Percentiles rank a stretch among this genome's conserved stretches.
phyloP scores from a whole-genome alignment of 2,888 invertebrate species.

The Pecten maximus region DNA sequence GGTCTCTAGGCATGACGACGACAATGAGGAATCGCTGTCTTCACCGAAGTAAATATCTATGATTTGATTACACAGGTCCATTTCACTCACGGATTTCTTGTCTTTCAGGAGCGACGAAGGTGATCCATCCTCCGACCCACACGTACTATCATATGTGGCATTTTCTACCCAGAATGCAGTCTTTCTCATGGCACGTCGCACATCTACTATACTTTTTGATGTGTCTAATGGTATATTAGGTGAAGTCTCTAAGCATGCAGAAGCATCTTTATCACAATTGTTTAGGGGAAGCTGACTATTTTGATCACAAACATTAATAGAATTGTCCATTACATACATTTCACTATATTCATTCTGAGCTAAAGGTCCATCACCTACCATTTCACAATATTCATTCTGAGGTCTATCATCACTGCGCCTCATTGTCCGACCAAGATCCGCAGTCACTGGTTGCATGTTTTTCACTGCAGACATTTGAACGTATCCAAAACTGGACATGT shows the following conservation, averaged over 20 bases:
- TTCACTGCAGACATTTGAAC: not conserved
- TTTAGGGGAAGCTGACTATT: not conserved
- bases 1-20: slow-evolving; percentile 52
- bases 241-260: not conserved
- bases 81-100: slow-evolving; percentile 61
- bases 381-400: too few species aligned
- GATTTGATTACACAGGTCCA: slow-evolving; percentile 66
- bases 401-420: not conserved
- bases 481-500: slow-evolving; percentile 9
- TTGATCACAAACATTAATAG: not conserved
- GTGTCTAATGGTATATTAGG: slow-evolving; percentile 45
- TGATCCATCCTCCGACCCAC: slow-evolving; percentile 38
- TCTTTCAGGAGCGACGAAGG: slow-evolving; percentile 55
- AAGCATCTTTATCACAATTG: not conserved
- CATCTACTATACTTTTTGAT: slow-evolving; percentile 48
- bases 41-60: slow-evolving; percentile 68
- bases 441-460: not conserved
- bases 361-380: not conserved
- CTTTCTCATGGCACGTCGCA: slow-evolving; percentile 51
- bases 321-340: not conserved
- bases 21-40: slow-evolving; percentile 56
- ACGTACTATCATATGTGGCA: slow-evolving; percentile 46
- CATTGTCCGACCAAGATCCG: not conserved
- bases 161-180: slow-evolving; percentile 56
- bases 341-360: not conserved